A percentile compares a stretch with the other conserved stretches of the same genome.
These are phyloP conservation scores for Yoshiicerus persimilis DNA, from an alignment of 1,140 invertebrate genomes.

Conservation along the genomic window DNA sequence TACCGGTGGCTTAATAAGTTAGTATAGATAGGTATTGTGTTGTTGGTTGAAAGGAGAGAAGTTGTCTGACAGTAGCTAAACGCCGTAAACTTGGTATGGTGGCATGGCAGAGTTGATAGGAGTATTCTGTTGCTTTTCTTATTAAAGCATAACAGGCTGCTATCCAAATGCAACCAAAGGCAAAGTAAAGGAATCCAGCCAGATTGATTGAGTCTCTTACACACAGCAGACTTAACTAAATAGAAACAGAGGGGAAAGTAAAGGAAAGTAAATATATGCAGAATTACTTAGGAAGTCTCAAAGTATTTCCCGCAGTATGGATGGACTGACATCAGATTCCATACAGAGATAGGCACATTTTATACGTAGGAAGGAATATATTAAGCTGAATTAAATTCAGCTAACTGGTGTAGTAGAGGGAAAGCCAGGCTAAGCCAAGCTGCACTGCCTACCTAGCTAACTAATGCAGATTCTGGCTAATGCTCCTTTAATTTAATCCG, in stretches of 20 bases:
- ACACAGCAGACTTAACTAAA: background rate
- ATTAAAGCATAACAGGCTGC: background rate
- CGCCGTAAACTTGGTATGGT: background rate
- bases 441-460: background rate
- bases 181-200: background rate
- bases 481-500: conserved; percentile 5
- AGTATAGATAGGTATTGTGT: background rate
- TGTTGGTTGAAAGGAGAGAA: background rate
- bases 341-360: background rate
- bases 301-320: background rate
- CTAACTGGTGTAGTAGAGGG: too few species aligned
- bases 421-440: too few species aligned
- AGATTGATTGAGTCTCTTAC: background rate
- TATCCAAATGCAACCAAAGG: background rate
- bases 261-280: background rate
- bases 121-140: background rate
- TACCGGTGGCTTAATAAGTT: background rate
- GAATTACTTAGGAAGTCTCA: background rate
- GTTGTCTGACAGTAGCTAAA: background rate
- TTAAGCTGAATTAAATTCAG: too few species aligned
- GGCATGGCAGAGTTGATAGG: background rate
- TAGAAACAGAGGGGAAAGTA: background rate
- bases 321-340: background rate
- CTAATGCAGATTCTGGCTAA: background rate
- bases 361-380: too few species aligned